Evolutionary conservation across 30 jellyfish, hydroid and myxozoan genomes (phyloP).

Genomic region (Morbakka virulenta): DNA sequence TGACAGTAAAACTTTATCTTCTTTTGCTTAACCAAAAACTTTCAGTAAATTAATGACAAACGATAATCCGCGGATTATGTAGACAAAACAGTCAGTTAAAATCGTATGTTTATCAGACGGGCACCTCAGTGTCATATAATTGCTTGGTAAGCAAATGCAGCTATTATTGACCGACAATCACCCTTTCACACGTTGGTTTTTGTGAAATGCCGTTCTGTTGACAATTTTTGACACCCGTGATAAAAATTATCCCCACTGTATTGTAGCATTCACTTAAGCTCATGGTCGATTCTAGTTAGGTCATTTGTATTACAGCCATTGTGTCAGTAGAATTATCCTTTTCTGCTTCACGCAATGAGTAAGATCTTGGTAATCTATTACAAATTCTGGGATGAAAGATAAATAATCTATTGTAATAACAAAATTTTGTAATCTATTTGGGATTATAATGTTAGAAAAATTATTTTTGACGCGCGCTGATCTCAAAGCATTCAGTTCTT

Average conservation of each 20-base stretch:
- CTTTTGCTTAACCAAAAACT: neutral
- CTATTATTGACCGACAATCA: too few relatives aligned
- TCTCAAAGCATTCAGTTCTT: too few relatives aligned
- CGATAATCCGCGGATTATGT: neutral
- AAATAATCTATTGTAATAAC: neutral
- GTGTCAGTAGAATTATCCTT: neutral
- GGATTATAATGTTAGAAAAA: neutral
- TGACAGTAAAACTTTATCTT: neutral
- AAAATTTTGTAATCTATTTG: neutral
- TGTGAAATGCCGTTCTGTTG: too few relatives aligned
- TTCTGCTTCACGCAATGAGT: neutral
- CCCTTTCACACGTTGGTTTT: too few relatives aligned
- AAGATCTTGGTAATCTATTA: neutral
- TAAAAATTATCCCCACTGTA: too few relatives aligned
- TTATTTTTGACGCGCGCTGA: neutral
- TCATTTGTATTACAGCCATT: neutral
- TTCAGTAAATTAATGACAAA: neutral
- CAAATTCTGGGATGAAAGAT: neutral
- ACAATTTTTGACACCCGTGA: too few relatives aligned
- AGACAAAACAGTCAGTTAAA: neutral
- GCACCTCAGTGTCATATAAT: neutral
- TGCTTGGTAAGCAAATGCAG: neutral
- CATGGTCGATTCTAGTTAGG: neutral
- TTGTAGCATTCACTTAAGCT: too few relatives aligned
- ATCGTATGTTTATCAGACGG: too few relatives aligned